phyloP scores from a whole-genome alignment of 2,113 vertebrate genomes.

The Misgurnus mizolepis region DNA sequence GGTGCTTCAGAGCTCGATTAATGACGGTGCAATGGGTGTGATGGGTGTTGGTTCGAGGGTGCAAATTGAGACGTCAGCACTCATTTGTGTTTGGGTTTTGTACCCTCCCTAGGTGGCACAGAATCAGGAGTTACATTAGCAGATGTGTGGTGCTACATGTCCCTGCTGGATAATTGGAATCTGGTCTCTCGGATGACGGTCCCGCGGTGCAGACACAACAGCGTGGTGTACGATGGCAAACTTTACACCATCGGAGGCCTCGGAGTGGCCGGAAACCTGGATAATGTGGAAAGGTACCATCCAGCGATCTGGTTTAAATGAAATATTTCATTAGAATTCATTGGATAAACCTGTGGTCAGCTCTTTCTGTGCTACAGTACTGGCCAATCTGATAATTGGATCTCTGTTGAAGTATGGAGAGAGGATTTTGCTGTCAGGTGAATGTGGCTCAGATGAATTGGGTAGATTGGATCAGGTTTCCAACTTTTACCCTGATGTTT shows the following conservation, averaged over 20 bases:
- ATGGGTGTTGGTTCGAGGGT: constrained; percentile 6
- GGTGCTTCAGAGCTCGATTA: constrained; percentile 16
- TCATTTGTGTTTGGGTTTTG: constrained; percentile 38
- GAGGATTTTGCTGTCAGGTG: constrained; percentile 49
- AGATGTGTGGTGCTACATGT: constrained; percentile 99
- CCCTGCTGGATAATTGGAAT: constrained; percentile 97
- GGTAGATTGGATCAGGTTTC: constrained; percentile 36
- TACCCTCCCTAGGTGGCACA: constrained; percentile 82
- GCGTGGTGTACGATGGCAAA: constrained; percentile 94
- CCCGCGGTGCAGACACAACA: constrained; percentile 94
- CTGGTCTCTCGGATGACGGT: constrained; percentile 97
- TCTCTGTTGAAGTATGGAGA: constrained; percentile 46
- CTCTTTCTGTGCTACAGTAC: constrained; percentile 29
- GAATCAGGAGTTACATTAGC: constrained; percentile 93
- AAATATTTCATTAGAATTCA: constrained; percentile 33
- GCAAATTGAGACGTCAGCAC: constrained; percentile 44
- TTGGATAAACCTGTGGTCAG: constrained; percentile 33
- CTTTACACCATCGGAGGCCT: constrained; percentile 96
- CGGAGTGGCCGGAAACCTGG: constrained; percentile 91
- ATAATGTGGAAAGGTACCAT: constrained; percentile 95
- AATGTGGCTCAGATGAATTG: constrained; percentile 34
- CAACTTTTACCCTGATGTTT: too few relatives aligned
- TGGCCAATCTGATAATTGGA: constrained; percentile 54
- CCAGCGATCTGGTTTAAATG: not conserved
- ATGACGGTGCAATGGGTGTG: constrained; percentile 16